A percentile compares a stretch with the other conserved stretches of the same genome.
phyloP scores from a whole-genome alignment of 2,888 invertebrate species.

The Baccha elongata region DNA sequence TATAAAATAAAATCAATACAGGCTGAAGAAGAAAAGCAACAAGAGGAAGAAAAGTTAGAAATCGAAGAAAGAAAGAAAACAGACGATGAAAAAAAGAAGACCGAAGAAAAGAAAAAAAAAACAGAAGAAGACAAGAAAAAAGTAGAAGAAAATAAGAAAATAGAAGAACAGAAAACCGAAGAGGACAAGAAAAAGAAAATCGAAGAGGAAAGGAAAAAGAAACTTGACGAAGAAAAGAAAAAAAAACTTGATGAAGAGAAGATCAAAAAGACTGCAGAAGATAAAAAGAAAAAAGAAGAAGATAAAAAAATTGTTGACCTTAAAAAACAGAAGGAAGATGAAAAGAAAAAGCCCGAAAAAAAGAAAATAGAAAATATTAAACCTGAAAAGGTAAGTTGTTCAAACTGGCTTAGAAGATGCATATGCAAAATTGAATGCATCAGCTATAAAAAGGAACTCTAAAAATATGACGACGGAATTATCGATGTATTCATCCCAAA shows the following conservation, averaged over 20 bases:
- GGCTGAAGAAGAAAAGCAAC: constrained; percentile 72
- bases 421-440: too few species aligned
- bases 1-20: constrained; percentile 64
- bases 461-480: too few species aligned
- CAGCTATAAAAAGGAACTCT: too few species aligned
- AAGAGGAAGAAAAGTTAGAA: constrained; percentile 83
- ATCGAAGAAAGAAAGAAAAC: constrained; percentile 79
- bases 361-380: constrained; percentile 58
- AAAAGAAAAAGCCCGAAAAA: constrained; percentile 57
- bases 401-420: too few species aligned
- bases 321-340: constrained; percentile 12
- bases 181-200: constrained; percentile 48
- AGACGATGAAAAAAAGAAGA: constrained; percentile 52
- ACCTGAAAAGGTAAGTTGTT: constrained; percentile 77
- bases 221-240: constrained; percentile 79
- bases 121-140: constrained; percentile 80
- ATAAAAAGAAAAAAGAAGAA: constrained; percentile 82
- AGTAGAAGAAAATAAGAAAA: constrained; percentile 80
- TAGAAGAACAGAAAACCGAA: constrained; percentile 49
- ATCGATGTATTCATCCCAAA: too few species aligned
- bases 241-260: constrained; percentile 76
- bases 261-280: constrained; percentile 81
- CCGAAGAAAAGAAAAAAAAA: constrained; percentile 74
- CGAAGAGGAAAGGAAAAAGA: constrained; percentile 73
- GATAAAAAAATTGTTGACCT: constrained; percentile 80